These are phyloP conservation scores for Drosophila birchii DNA, from an alignment of 2,888 invertebrate genomes.

Conservation along the genomic window DNA sequence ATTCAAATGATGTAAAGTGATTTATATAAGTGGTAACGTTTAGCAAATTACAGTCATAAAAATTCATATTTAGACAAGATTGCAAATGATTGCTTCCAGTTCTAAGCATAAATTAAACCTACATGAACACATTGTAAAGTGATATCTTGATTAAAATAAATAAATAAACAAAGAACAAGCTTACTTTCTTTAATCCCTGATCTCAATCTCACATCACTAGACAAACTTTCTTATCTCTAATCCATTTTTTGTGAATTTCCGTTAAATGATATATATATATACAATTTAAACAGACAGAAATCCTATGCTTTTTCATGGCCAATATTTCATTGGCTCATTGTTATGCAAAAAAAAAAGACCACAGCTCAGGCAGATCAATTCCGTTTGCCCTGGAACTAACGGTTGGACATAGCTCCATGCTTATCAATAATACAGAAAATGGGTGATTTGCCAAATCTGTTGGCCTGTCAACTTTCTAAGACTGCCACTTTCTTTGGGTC, in stretches of 20 bases:
- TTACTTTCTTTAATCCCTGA: neutral
- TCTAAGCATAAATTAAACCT: neutral
- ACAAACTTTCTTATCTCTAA: neutral
- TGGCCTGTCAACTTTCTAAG: slow-evolving; percentile 45
- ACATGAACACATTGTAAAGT: neutral
- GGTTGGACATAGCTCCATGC: slow-evolving; percentile 12
- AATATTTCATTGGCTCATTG: slow-evolving; percentile 22
- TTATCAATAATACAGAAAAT: slow-evolving; percentile 31
- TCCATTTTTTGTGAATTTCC: neutral
- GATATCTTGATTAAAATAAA: no score
- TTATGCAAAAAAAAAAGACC: slow-evolving; percentile 25
- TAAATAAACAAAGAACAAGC: no score
- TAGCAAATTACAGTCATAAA: neutral
- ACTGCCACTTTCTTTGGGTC: slow-evolving; percentile 57
- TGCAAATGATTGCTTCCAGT: neutral
- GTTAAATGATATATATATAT: neutral
- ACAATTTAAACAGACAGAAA: neutral
- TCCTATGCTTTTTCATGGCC: neutral
- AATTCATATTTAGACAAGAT: neutral
- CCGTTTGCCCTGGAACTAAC: slow-evolving; percentile 35
- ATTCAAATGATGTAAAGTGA: neutral
- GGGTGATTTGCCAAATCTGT: slow-evolving; percentile 43
- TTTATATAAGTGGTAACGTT: neutral
- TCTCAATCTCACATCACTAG: neutral
- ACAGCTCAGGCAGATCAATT: slow-evolving; percentile 10